A percentile compares a stretch with the other conserved stretches of the same genome.
Conservation (phyloP, 2,888 invertebrate species). For the Tetragonula carbonaria region DNA sequence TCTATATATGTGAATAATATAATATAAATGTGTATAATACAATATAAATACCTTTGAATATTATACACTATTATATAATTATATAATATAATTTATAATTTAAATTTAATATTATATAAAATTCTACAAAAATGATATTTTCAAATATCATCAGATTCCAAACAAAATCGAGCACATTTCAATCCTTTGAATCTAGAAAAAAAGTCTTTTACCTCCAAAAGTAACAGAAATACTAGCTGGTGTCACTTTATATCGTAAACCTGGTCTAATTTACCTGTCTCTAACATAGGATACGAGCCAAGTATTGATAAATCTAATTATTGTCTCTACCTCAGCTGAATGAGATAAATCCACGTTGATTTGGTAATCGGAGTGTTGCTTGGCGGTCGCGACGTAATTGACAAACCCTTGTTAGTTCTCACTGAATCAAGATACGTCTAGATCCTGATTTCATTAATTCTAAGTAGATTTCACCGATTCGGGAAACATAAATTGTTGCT, state of each 20-base stretch:
- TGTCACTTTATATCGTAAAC: not conserved
- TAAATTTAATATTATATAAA: not conserved
- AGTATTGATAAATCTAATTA: slow-evolving; percentile 34
- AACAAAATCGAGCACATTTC: too few relatives aligned
- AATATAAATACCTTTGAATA: not conserved
- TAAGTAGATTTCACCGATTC: not conserved
- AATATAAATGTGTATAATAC: too few relatives aligned
- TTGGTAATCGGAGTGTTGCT: slow-evolving; percentile 37
- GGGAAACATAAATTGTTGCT: not conserved
- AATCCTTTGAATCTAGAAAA: too few relatives aligned
- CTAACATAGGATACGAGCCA: not conserved
- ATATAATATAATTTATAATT: too few relatives aligned
- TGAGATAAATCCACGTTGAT: slow-evolving; percentile 31
- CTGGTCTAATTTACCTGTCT: not conserved
- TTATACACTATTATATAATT: too few relatives aligned
- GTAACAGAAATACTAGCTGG: too few relatives aligned
- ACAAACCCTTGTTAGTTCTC: slow-evolving; percentile 25
- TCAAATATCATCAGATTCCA: not conserved
- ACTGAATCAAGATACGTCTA: not conserved
- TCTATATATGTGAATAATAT: too few relatives aligned
- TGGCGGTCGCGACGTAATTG: slow-evolving; percentile 15
- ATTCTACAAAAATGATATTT: not conserved
- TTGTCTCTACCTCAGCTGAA: slow-evolving; percentile 16
- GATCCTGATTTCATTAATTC: not conserved
- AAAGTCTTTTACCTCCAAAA: too few relatives aligned